Evolutionary conservation across 2,888 invertebrate genomes (phyloP), one percentile per base, ranked within the genome.

Genomic region (Meloe dianella): DNA sequence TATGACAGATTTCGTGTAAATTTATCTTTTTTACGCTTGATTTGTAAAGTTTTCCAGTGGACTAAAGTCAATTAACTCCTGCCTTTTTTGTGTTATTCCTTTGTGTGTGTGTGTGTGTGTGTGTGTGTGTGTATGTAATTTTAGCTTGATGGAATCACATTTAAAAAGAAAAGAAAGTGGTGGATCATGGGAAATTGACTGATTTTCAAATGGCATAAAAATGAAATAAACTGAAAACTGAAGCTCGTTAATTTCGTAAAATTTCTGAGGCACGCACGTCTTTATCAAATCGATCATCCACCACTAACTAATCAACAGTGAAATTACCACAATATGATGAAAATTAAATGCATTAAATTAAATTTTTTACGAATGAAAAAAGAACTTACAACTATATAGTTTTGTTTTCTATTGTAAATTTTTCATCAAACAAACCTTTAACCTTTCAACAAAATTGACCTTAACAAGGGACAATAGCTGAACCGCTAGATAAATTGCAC

Each of bases 401-500:
- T n/a, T n/a, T n/a, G n/a, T n/a, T n/a, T n/a, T 30, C 30, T 9
- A 27, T 27, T 27, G 2, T 27, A 4, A 4, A 27, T 2, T 27
- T 27, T 27, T 27, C 27, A 3, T 27, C 27, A 27, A 27, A 41
- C 47, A 47, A 20, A 20, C 20, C 47, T 47, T 47, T 47, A 9
- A 20, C 47, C 47, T 47, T 47, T 47, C n/a, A 47, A 47, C 20
- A 20, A 35, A 47, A 41, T 47, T 47, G 47, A 47, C 47, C 47
- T 20, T 20, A 20, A 1, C 35, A 41, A 47, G 47, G 47, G 47
- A 47, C 47, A 47, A 47, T 22, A 47, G 47, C 20, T 47, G 20
- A 20, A 47, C 47, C 47, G 47, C 47, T 47, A 47, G 47, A 47
- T 47, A 47, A 47, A 47, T 47, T 47, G 47, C 47, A 47, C 47